phyloP scores from a whole-genome alignment of 92 coral and sea anemone genomes.

The Pocillopora grandis region DNA sequence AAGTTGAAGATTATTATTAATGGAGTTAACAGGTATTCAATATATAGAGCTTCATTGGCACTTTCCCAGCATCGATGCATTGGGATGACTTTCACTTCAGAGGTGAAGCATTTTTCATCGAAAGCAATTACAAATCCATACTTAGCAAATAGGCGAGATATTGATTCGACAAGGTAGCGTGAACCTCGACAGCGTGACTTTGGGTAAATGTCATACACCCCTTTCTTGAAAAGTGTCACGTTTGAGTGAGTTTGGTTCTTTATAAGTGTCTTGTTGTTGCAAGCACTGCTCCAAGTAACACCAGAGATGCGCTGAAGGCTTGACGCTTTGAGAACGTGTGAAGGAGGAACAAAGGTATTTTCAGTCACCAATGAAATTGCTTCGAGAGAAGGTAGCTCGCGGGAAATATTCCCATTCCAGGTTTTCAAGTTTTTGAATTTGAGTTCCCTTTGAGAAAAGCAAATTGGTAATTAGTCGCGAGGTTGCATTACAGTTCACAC shows the following conservation, averaged over 20 bases:
- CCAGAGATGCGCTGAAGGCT: slow-evolving; percentile 61
- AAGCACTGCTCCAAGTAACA: slow-evolving; percentile 62
- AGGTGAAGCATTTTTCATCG: slow-evolving; percentile 45
- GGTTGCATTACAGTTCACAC: neutral
- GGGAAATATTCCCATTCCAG: slow-evolving; percentile 61
- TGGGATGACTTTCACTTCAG: slow-evolving; percentile 52
- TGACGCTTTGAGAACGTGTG: slow-evolving; percentile 37
- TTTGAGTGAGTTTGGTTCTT: slow-evolving; percentile 45
- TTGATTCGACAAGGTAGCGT: slow-evolving; percentile 31
- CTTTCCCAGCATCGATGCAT: slow-evolving; percentile 74
- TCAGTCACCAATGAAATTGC: slow-evolving; percentile 43
- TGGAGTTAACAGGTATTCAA: slow-evolving; percentile 60
- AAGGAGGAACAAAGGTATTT: slow-evolving; percentile 41
- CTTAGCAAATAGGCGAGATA: slow-evolving; percentile 50
- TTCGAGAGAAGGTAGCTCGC: slow-evolving; percentile 50
- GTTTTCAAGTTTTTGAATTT: slow-evolving; percentile 20
- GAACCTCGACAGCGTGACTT: slow-evolving; percentile 74
- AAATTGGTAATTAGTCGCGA: neutral
- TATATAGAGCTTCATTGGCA: slow-evolving; percentile 62
- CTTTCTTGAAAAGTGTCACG: slow-evolving; percentile 41
- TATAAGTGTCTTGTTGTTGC: slow-evolving; percentile 53
- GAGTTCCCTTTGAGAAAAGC: slow-evolving; percentile 38
- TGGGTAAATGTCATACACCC: slow-evolving; percentile 44
- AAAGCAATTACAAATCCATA: slow-evolving; percentile 61
- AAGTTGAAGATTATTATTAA: slow-evolving; percentile 58